These are phyloP conservation scores for Drosophila colorata DNA, from an alignment of 2,888 invertebrate genomes.

Conservation along the genomic window DNA sequence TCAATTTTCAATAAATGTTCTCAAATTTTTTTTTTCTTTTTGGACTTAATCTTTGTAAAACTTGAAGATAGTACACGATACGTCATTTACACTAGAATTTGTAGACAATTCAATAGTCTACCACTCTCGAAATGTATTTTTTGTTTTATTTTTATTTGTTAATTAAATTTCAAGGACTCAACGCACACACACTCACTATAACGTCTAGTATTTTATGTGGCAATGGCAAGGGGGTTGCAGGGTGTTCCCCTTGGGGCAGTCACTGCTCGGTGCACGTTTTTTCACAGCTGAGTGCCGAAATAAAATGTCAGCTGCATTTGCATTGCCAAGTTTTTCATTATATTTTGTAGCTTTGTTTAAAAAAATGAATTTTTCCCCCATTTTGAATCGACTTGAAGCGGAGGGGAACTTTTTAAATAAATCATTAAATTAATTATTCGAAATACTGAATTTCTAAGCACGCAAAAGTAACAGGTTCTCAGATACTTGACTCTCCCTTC, in stretches of 20 bases:
- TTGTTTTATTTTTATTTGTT: conserved; percentile 22
- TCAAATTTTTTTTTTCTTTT: no score
- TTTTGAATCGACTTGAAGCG: conserved; percentile 19
- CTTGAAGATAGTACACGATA: no score
- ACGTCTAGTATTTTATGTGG: conserved; percentile 35
- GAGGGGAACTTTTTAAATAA: neutral
- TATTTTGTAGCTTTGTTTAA: conserved; percentile 15
- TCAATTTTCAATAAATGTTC: no score
- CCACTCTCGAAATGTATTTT: neutral
- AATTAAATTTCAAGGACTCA: conserved; percentile 51
- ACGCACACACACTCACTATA: conserved; percentile 8
- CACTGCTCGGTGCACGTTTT: conserved; percentile 23
- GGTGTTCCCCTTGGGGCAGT: conserved; percentile 1
- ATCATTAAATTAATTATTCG: conserved; percentile 59
- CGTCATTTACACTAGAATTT: neutral
- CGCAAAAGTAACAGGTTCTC: conserved; percentile 75
- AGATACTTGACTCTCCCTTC: neutral
- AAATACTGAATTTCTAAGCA: conserved; percentile 59
- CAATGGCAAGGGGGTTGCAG: neutral
- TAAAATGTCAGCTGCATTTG: conserved; percentile 32
- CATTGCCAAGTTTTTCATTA: conserved; percentile 51
- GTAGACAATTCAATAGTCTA: conserved; percentile 1
- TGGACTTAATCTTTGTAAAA: no score
- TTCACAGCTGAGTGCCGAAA: conserved; percentile 23
- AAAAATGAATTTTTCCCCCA: conserved; percentile 20